Percentiles rank a stretch among this genome's conserved stretches.
These are phyloP conservation scores for Trissoscelio sp. DNA, from an alignment of 2,888 invertebrate genomes.

Conservation along the genomic window DNA sequence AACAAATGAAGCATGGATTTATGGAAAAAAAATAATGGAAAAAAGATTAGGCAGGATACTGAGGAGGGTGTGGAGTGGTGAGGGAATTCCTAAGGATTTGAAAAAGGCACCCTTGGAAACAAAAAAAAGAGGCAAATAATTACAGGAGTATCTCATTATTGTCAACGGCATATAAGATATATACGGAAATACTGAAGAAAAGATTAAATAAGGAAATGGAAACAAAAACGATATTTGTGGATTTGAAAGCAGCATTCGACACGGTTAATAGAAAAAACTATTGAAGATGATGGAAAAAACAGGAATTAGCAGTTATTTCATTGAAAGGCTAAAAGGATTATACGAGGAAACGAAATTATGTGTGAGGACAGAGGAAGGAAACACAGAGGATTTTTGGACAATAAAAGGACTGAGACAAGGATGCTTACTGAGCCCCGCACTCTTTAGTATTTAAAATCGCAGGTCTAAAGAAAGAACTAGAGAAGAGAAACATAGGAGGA, in stretches of 20 bases:
- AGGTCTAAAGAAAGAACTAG: neutral
- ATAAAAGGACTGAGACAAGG: no score
- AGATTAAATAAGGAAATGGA: neutral
- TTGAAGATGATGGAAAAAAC: neutral
- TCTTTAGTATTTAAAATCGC: neutral
- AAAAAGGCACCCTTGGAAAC: neutral
- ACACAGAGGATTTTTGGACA: no score
- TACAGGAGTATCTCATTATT: neutral
- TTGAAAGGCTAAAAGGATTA: neutral
- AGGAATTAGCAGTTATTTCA: neutral
- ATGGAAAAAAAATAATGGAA: no score
- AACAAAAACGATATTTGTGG: neutral
- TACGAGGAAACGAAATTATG: neutral
- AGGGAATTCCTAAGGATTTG: neutral
- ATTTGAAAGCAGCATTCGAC: neutral
- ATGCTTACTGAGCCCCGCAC: no score
- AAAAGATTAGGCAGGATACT: neutral
- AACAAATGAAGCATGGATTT: neutral
- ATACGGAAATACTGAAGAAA: neutral
- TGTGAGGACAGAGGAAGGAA: no score
- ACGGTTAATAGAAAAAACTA: neutral
- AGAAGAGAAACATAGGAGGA: neutral
- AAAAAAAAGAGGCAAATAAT: neutral
- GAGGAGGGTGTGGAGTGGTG: neutral
- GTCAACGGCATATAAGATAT: neutral